Percentiles rank a stretch among this genome's conserved stretches.
Evolutionary conservation across 2,888 invertebrate species (phyloP).

Genomic region (Ormia ochracea): DNA sequence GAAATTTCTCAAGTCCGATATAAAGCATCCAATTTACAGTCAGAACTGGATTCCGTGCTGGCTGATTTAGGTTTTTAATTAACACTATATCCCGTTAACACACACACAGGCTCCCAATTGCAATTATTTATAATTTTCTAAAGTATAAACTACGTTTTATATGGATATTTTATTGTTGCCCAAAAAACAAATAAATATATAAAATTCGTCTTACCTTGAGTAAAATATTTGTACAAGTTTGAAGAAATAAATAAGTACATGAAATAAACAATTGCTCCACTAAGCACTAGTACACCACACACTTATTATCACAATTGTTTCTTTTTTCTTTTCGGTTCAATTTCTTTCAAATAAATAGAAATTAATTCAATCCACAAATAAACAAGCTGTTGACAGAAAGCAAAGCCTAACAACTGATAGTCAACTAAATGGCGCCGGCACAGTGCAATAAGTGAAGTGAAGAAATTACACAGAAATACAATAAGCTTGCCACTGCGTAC

Average conservation of each 20-base stretch:
- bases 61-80: constrained; percentile 86
- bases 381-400: no score
- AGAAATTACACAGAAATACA: no score
- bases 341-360: no score
- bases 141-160: constrained; percentile 11
- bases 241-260: not conserved
- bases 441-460: no score
- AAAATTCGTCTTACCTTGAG: constrained; percentile 25
- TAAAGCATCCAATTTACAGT: constrained; percentile 85
- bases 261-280: not conserved
- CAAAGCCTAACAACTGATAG: no score
- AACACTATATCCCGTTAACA: not conserved
- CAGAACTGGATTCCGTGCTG: constrained; percentile 90
- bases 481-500: no score
- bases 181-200: not conserved
- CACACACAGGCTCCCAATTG: not conserved
- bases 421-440: no score
- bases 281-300: not conserved
- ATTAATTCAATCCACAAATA: no score
- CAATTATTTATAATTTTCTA: constrained; percentile 18
- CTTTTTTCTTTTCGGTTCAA: not conserved
- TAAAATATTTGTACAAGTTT: constrained; percentile 24
- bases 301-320: not conserved
- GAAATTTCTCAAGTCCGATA: constrained; percentile 90
- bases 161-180: constrained; percentile 11